These are phyloP conservation scores for Drosophila mimetica DNA, from an alignment of 2,888 invertebrate genomes.

Conservation along the genomic window DNA sequence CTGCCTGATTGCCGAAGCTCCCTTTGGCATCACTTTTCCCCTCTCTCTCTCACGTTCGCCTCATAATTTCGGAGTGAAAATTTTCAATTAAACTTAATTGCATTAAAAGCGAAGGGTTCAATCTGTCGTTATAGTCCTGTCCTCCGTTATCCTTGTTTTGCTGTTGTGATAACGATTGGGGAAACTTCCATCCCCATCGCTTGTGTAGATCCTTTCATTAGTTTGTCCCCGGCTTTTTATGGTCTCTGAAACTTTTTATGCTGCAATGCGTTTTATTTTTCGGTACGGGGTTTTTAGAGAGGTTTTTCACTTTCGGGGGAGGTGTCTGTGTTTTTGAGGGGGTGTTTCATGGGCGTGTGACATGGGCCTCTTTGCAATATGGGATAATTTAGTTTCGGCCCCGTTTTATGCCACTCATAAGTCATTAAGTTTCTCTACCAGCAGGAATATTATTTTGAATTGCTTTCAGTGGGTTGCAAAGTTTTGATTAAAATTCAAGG, in stretches of 20 bases:
- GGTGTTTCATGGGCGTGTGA: constrained; percentile 17
- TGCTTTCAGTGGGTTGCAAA: constrained; percentile 36
- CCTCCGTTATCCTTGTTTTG: constrained; percentile 28
- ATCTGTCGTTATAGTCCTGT: constrained; percentile 71
- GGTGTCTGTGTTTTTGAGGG: constrained; percentile 2
- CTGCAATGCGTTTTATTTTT: constrained; percentile 58
- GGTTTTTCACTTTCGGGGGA: background rate
- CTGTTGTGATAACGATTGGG: constrained; percentile 27
- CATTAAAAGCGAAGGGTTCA: constrained; percentile 81
- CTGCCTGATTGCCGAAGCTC: constrained; percentile 68
- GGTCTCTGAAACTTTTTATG: constrained; percentile 65
- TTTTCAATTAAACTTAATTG: constrained; percentile 81
- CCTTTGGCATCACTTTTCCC: background rate
- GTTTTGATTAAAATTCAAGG: constrained; percentile 53
- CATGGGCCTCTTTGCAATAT: constrained; percentile 47
- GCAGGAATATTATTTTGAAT: constrained; percentile 51
- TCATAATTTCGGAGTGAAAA: constrained; percentile 80
- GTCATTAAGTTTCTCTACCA: constrained; percentile 50
- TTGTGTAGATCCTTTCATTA: constrained; percentile 45
- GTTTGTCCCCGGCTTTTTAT: constrained; percentile 57
- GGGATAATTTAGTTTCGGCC: constrained; percentile 51
- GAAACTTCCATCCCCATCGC: constrained; percentile 1
- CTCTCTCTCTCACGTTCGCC: constrained; percentile 75
- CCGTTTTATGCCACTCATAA: constrained; percentile 50
- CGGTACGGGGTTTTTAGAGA: constrained; percentile 1